These are phyloP conservation scores for Eupithecia dodoneata DNA, from an alignment of 2,888 invertebrate species.

Conservation along the genomic window DNA sequence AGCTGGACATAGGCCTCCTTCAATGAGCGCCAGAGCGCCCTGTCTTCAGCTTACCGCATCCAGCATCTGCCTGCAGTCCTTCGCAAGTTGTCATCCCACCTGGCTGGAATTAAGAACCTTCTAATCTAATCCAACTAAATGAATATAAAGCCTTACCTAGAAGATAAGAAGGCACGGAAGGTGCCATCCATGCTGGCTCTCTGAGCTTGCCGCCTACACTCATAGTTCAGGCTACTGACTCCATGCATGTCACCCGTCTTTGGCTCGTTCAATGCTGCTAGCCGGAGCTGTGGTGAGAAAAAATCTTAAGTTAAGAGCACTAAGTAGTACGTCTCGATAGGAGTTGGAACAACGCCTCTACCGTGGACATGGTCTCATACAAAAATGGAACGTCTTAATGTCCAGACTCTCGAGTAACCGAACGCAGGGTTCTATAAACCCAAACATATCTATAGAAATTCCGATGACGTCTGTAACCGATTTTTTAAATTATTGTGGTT, in stretches of 20 bases:
- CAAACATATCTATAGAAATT: neutral
- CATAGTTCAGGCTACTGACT: constrained; percentile 95
- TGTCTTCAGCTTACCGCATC: too few species aligned
- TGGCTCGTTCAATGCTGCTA: constrained; percentile 97
- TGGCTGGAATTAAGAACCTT: neutral
- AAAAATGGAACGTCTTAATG: neutral
- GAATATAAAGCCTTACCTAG: constrained; percentile 79
- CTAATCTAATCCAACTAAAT: neutral
- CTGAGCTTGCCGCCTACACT: constrained; percentile 96
- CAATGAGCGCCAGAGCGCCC: too few species aligned
- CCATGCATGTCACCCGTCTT: constrained; percentile 96
- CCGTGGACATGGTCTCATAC: neutral
- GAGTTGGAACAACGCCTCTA: neutral
- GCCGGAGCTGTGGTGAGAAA: constrained; percentile 87
- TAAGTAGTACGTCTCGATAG: neutral
- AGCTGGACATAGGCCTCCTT: too few species aligned
- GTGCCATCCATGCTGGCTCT: constrained; percentile 94
- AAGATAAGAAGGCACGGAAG: constrained; percentile 96
- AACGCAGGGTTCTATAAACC: too few species aligned
- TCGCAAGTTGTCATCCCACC: too few species aligned
- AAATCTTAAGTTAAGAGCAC: neutral
- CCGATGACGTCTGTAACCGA: neutral
- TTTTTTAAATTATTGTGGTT: neutral
- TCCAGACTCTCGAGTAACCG: too few species aligned
- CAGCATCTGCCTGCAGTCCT: too few species aligned